Evolutionary conservation across 2,113 vertebrate genomes (phyloP), one percentile per base, ranked within the genome.

Genomic region (Cygnus buccinator): DNA sequence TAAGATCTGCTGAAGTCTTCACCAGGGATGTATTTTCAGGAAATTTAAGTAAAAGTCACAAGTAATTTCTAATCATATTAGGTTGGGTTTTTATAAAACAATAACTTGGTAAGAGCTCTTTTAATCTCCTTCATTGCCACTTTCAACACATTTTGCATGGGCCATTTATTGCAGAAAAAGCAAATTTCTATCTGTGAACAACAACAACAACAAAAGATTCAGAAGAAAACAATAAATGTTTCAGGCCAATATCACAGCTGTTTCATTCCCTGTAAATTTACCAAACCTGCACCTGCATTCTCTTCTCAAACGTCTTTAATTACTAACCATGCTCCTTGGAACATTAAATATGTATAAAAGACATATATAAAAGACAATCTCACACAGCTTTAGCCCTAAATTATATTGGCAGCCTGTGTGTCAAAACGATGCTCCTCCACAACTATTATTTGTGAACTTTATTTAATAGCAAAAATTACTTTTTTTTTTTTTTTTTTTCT

Each of bases 11-110:
- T 39, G n/a, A 83, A 89, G n/a, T 58, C 63, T 90, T 67, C 54
- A 63, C 10, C 13, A 44, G 13, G 50, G 17, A 52, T 39, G 15
- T 21, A 1, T 83, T 79, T 87, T 77, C 85, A 94, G 28, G 46
- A 93, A 77, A 88, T 88, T 74, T 96, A 96, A 84, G 54, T 80
- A 88, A 74, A 92, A 83, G 17, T 93, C 67, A 89, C 23, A 63
- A 43, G 17, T 50, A 87, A 84, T 89, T 95, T 91, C 73, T 84
- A 35, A 79, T 58, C 22, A 87, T 91, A 70, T 79, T 85, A 82
- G 3, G 8, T 62, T 85, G 75, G 19, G 0, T 0, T 79, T 94
- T 93, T 79, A 93, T 84, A 90, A 95, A 96, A 84, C 50, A 74
- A 80, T 83, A 95, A 84, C 37, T 86, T 87, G 18, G 25, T 66